phyloP scores from a whole-genome alignment of 2,113 vertebrate species.

The Saccopteryx leptura region DNA sequence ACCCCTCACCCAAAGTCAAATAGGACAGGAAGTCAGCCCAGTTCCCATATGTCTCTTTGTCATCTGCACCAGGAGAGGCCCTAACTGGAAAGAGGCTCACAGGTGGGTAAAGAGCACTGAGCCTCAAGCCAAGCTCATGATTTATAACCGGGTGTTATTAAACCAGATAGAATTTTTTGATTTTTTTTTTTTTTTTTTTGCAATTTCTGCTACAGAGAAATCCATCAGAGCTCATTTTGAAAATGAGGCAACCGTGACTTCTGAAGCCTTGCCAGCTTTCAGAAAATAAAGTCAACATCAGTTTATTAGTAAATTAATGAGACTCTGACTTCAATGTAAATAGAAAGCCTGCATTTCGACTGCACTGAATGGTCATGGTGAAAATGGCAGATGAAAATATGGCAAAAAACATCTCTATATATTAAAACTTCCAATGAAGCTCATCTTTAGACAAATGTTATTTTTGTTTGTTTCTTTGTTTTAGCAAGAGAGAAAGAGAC shows the following conservation, averaged over 20 bases:
- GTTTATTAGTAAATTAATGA: slow-evolving; percentile 86
- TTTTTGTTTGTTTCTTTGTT: too few species aligned
- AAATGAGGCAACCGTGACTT: slow-evolving; percentile 82
- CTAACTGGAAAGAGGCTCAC: background rate
- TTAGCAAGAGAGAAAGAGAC: too few species aligned
- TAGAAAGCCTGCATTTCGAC: slow-evolving; percentile 69
- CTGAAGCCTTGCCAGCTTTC: slow-evolving; percentile 72
- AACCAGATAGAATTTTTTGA: slow-evolving; percentile 78
- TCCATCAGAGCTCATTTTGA: slow-evolving; percentile 75
- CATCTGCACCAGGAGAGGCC: too few species aligned
- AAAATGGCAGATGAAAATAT: slow-evolving; percentile 6
- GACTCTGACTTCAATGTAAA: slow-evolving; percentile 81
- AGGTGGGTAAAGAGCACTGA: background rate
- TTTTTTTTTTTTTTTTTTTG: slow-evolving; percentile 77
- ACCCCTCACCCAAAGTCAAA: too few species aligned
- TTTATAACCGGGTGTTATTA: slow-evolving; percentile 79
- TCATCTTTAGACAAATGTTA: background rate
- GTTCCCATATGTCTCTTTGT: fast-evolving
- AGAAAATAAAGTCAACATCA: slow-evolving; percentile 84
- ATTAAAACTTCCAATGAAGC: slow-evolving; percentile 7
- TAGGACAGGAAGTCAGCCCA: too few species aligned
- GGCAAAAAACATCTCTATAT: background rate
- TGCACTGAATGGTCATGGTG: slow-evolving; percentile 20
- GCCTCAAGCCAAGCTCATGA: slow-evolving; percentile 32
- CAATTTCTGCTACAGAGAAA: slow-evolving; percentile 69